Evolutionary conservation across 2,888 invertebrate species (phyloP).

Genomic region (Dromius quadrimaculatus): DNA sequence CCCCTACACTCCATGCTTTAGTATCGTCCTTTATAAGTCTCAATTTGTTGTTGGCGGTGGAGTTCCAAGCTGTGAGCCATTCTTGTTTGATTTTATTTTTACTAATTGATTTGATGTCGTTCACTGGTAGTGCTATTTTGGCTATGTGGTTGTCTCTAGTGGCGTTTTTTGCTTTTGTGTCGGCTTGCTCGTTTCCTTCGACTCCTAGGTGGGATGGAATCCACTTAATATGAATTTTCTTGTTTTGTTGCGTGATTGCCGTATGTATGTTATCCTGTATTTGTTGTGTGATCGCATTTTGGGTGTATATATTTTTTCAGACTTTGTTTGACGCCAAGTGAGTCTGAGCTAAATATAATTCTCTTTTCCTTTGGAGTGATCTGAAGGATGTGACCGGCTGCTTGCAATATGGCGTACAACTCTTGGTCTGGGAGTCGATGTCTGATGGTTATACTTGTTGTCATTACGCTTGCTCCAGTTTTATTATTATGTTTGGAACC

Average conservation of each 20-base stretch:
- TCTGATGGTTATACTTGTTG: not conserved
- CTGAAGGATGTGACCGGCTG: not conserved
- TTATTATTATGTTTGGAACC: constrained; percentile 4
- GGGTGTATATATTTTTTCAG: constrained; percentile 15
- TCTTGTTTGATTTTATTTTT: constrained; percentile 15
- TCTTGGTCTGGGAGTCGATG: not conserved
- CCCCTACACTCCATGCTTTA: too few species aligned
- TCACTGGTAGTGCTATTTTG: not conserved
- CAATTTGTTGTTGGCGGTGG: too few species aligned
- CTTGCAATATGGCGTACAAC: constrained; percentile 5
- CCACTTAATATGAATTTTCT: constrained; percentile 24
- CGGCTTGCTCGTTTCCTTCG: constrained; percentile 34
- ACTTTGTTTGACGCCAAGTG: constrained; percentile 5
- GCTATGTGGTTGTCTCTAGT: not conserved
- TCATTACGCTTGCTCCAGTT: not conserved
- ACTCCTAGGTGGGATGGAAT: constrained; percentile 26
- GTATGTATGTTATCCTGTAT: not conserved
- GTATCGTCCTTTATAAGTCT: too few species aligned
- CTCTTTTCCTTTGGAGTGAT: not conserved
- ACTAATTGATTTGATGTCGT: constrained; percentile 21
- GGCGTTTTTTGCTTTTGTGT: constrained; percentile 23
- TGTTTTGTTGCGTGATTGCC: not conserved
- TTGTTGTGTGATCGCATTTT: not conserved
- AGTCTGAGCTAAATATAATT: constrained; percentile 15
- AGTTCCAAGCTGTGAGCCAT: constrained; percentile 18